A percentile compares a stretch with the other conserved stretches of the same genome.
Evolutionary conservation across 2,888 invertebrate genomes (phyloP).

Genomic region (Tenthredo mesomela): DNA sequence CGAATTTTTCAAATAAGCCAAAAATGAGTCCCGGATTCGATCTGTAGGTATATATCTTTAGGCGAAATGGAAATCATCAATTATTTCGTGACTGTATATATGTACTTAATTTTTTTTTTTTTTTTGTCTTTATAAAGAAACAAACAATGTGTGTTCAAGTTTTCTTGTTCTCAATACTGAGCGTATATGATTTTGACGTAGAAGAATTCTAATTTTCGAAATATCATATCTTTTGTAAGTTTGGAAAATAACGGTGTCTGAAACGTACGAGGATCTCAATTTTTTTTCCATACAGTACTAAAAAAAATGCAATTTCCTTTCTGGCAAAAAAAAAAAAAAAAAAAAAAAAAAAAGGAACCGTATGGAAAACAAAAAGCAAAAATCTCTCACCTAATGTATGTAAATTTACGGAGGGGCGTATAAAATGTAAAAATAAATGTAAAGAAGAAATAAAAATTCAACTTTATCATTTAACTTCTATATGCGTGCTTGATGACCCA

Average conservation of each 20-base stretch:
- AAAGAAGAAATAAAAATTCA: not conserved
- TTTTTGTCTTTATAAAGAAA: too few relatives aligned
- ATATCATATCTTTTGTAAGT: not conserved
- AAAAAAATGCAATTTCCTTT: not conserved
- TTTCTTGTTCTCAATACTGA: not conserved
- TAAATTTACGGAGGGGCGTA: not conserved
- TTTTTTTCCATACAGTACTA: not conserved
- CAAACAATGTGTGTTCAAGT: not conserved
- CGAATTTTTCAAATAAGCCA: not conserved
- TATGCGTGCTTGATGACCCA: slow-evolving; percentile 8
- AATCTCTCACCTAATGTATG: not conserved
- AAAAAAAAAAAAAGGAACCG: too few relatives aligned
- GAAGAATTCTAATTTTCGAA: not conserved
- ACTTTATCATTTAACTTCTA: not conserved
- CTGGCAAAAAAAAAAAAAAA: too few relatives aligned
- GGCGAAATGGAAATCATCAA: not conserved
- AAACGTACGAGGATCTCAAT: not conserved
- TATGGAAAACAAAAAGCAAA: too few relatives aligned
- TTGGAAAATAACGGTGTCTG: not conserved
- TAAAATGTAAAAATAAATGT: not conserved
- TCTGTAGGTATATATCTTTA: not conserved
- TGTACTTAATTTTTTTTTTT: too few relatives aligned
- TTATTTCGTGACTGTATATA: not conserved
- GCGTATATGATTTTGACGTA: not conserved
- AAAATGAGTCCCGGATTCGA: not conserved